Evolutionary conservation across 64 coral and sea anemone species (phyloP).

Genomic region (Porites lutea): DNA sequence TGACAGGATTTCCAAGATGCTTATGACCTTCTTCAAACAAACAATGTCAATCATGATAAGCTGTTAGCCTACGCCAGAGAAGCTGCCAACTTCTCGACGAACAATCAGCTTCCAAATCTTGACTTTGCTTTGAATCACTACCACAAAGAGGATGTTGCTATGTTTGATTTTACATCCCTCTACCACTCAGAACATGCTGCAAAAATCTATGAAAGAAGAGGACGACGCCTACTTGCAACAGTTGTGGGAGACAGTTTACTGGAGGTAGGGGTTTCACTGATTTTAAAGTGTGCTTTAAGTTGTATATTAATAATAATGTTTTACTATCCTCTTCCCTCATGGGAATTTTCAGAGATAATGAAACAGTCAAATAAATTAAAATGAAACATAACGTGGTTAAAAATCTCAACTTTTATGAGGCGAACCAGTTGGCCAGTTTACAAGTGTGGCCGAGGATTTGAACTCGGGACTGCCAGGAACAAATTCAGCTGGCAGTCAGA

Average conservation of each 20-base stretch:
- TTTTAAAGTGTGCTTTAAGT: too few species aligned
- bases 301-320: too few species aligned
- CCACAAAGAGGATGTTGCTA: conserved; percentile 92
- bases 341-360: too few species aligned
- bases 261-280: conserved; percentile 51
- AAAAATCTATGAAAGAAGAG: conserved; percentile 89
- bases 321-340: too few species aligned
- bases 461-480: too few species aligned
- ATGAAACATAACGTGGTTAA: too few species aligned
- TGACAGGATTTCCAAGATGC: conserved; percentile 79
- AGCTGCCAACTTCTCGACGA: conserved; percentile 93
- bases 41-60: conserved; percentile 89
- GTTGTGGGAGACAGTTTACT: conserved; percentile 95
- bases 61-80: conserved; percentile 84
- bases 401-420: too few species aligned
- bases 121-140: conserved; percentile 94
- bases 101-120: conserved; percentile 82
- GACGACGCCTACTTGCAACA: conserved; percentile 68
- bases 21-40: conserved; percentile 86
- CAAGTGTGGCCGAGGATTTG: too few species aligned
- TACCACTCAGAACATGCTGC: conserved; percentile 93
- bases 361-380: too few species aligned
- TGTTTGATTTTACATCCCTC: conserved; percentile 99
- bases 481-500: too few species aligned
- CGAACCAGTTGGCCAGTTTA: too few species aligned